Evolutionary conservation across 2,888 invertebrate genomes (phyloP), one percentile per base, ranked within the genome.

Genomic region (Machimus atricapillus): DNA sequence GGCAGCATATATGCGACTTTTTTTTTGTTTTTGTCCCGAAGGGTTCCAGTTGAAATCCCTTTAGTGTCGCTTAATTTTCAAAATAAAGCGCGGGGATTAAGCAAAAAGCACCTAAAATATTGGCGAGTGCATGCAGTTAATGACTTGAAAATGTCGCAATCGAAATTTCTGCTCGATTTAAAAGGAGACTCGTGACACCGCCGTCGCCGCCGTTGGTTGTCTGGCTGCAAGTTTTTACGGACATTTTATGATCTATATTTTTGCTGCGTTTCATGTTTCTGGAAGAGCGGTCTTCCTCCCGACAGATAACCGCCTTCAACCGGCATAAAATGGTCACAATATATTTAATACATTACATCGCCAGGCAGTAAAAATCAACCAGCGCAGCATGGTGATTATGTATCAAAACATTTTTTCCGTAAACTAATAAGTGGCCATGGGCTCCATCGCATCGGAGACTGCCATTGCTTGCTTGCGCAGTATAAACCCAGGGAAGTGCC

Each of bases 121-220:
- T 66, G 78, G 78, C 46, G 43, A 23, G 14, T 16, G 37, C 23
- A 78, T 78, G 78, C 78, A 78, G 5, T 78, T 78, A 78, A 78
- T 78, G 78, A 78, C 78, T 78, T 78, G 78, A 78, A 78, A 78
- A 78, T 46, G 19, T 78, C 46, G 37, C 40, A 78, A 78, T 78
- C 78, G 78, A 78, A 40, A 23, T 46, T 78, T 78, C 78, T 46
- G 46, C 43, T 78, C 78, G 43, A 78, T 78, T 78, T 40, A 78
- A 40, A 40, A 78, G 66, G 66, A 27, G 27, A 12, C 27, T 12
- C 66, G 66, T 66, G 66, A 66, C 66, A 66, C 27, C 27, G 19
- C 0, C 43, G 8, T 12, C 52, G n/a, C 16, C 52, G 66, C n/a
- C 66, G 19, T 27, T 23, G 27, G 66, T 27, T 23, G 66, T 27